Conservation (phyloP, 2,113 vertebrate genomes). For the Chlamydotis undulata region DNA sequence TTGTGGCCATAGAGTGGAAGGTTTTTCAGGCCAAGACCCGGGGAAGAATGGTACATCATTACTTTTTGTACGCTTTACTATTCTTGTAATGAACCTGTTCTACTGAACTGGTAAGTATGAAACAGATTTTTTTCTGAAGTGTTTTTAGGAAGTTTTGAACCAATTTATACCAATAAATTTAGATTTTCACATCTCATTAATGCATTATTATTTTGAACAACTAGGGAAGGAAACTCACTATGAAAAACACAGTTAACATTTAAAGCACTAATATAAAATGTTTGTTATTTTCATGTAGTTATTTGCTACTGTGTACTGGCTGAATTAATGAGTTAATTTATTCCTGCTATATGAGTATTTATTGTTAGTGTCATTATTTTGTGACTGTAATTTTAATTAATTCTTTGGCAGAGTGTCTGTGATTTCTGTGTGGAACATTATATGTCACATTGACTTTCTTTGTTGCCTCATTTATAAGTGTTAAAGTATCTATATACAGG, state of each 20-base stretch:
- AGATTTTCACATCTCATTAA: conserved; percentile 14
- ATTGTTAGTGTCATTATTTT: conserved; percentile 20
- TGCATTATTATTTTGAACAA: conserved; percentile 29
- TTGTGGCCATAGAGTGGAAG: neutral
- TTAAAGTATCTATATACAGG: conserved; percentile 9
- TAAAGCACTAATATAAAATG: conserved; percentile 2
- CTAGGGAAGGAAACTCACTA: neutral
- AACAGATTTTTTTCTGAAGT: conserved; percentile 6
- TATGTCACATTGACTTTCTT: conserved; percentile 50
- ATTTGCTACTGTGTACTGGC: conserved; percentile 39
- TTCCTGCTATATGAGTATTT: conserved; percentile 52
- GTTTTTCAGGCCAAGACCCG: neutral
- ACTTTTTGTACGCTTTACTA: neutral
- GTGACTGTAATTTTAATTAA: conserved; percentile 56
- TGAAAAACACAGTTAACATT: neutral
- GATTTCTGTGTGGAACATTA: conserved; percentile 19
- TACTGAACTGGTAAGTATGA: neutral
- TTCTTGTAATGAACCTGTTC: neutral
- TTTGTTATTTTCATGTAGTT: conserved; percentile 40
- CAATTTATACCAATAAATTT: conserved; percentile 20
- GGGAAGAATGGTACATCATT: neutral
- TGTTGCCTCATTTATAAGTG: conserved; percentile 43
- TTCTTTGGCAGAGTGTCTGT: neutral
- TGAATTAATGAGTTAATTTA: conserved; percentile 59
- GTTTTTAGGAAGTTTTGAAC: neutral